Evolutionary conservation across 1,140 invertebrate genomes (phyloP).

Genomic region (Camponotus floridanus): DNA sequence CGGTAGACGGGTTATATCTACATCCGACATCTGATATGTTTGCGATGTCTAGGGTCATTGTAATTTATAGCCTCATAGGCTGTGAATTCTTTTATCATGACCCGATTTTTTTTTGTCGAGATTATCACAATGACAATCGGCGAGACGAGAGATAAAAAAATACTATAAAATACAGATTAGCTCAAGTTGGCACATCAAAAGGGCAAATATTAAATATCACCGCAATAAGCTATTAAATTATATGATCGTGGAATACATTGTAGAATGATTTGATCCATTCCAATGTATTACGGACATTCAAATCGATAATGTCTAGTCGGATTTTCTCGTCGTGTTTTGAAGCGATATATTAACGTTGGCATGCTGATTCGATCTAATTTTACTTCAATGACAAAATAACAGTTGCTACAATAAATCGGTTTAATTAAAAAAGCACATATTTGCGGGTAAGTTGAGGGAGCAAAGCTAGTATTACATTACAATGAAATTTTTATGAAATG

Average conservation of each 20-base stretch:
- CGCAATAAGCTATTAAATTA: background rate
- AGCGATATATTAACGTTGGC: background rate
- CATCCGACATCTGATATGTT: background rate
- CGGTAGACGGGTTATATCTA: background rate
- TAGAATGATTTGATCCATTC: constrained; percentile 1
- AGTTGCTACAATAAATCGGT: background rate
- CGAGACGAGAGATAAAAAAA: constrained; percentile 25
- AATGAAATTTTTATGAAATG: background rate
- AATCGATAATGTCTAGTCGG: constrained; percentile 24
- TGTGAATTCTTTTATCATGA: background rate
- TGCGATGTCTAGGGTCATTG: background rate
- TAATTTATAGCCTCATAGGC: background rate
- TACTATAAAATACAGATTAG: constrained; percentile 26
- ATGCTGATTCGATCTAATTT: background rate
- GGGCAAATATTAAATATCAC: constrained; percentile 6
- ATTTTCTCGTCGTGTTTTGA: background rate
- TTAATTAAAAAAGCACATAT: background rate
- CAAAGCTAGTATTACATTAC: background rate
- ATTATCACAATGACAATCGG: background rate
- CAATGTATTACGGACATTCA: background rate
- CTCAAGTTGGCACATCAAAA: constrained; percentile 6
- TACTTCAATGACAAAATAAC: background rate
- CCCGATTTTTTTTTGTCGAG: background rate
- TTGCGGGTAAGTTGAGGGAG: too few relatives aligned
- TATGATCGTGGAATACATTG: background rate